Base-by-base conservation (phyloP, 1,140 invertebrate species). In the Drosophila triauraria region DNA sequence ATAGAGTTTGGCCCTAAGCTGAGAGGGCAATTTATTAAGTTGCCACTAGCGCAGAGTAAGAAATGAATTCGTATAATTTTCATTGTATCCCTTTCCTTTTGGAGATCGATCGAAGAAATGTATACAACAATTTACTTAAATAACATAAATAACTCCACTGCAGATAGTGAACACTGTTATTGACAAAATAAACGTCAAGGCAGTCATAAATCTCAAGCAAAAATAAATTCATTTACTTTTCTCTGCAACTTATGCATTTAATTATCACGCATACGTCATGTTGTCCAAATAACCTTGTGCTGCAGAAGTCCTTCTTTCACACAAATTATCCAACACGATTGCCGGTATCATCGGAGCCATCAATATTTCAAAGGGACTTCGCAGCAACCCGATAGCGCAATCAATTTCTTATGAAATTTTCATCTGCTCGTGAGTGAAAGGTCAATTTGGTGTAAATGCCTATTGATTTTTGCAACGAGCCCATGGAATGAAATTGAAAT, bases 401-500 rank as follows among this genome's bases (percentile, higher is more conserved):
- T 71, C 59, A 74, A 57, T 75, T 79, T 40, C 69, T 69, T 69
- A 58, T 78, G 80, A 51, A 72, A 60, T 72, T 72, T 72, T 72
- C 60, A 70, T 64, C 48, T 44, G 65, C 30, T 57, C 30, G 54
- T 59, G 43, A 61, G 59, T 58, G 59, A 61, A 82, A 82, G 76
- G 59, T 54, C 70, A 59, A 83, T 79, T 79, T 60, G 70, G 61
- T 79, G 80, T 63, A 62, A 83, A 83, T 75, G 70, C 57, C 48
- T 84, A 80, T 80, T 80, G 81, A 83, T 83, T 77, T 25, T 38
- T n/a, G 35, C 2, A 50, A 35, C 46, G 20, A 23, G 43, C 32
- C 32, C 40, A 43, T 42, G 46, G 40, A 84, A 75, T 72, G 67
- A 85, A 90, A 88, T 88, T 84, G 81, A 84, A 84, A 88, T 84